Evolutionary conservation across 2,113 vertebrate genomes (phyloP).

Genomic region (Macrotis lagotis): DNA sequence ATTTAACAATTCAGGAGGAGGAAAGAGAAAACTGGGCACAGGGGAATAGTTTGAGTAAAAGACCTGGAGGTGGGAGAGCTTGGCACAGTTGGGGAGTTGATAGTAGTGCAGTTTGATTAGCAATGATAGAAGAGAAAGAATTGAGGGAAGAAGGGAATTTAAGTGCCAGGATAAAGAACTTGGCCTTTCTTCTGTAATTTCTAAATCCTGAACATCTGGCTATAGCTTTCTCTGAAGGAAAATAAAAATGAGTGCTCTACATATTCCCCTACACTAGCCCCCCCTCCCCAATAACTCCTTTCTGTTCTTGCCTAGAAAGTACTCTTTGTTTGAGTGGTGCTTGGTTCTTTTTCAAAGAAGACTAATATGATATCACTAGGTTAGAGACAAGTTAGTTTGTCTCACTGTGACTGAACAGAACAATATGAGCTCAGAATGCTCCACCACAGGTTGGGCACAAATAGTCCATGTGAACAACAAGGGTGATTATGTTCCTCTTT

Average conservation of each 20-base stretch:
- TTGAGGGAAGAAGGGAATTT: background rate
- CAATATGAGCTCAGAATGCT: too few species aligned
- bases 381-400: too few species aligned
- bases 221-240: background rate
- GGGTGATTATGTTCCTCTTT: too few species aligned
- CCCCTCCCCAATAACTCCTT: too few species aligned
- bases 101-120: background rate
- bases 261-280: too few species aligned
- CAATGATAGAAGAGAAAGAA: background rate
- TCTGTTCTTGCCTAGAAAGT: background rate
- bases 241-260: background rate
- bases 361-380: too few species aligned
- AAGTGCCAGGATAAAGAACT: background rate
- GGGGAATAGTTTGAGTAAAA: background rate
- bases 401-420: too few species aligned
- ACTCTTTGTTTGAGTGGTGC: background rate
- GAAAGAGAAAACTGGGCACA: background rate
- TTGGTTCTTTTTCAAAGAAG: too few species aligned
- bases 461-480: too few species aligned
- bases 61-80: background rate
- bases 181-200: background rate
- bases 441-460: too few species aligned
- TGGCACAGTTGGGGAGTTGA: background rate
- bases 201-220: background rate
- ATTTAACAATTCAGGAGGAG: background rate